Base-by-base conservation (phyloP, 2,888 invertebrate species). In the Erannis defoliaria region DNA sequence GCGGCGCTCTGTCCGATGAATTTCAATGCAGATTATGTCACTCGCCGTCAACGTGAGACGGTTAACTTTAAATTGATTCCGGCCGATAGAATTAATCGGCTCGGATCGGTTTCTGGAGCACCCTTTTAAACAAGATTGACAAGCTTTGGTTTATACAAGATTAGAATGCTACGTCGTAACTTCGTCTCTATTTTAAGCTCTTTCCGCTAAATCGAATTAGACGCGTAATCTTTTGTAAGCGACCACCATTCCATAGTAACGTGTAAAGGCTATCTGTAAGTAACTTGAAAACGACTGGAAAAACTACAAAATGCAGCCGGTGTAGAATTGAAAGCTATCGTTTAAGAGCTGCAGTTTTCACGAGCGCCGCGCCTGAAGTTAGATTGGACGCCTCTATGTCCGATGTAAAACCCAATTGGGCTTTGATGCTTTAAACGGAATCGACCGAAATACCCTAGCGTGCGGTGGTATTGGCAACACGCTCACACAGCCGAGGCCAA, bases 341-440 rank as follows among this genome's bases (percentile, higher is more conserved):
- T 54, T 68, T 64, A 61, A 50, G 67, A 64, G 64, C 66, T 62
- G 62, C 65, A 64, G 59, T 62, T 60, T 58, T 42, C 53, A 50
- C 62, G 75, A 65, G 64, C 57, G 68, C 64, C 55, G 58, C 70
- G 77, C 76, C 77, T 82, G 78, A 81, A 88, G 85, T 87, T 87
- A 85, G 86, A 88, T 89, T 87, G 89, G 83, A 84, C 84, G 82
- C 81, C 78, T 75, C 78, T 76, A 77, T 80, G 85, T 86, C 84
- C 81, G 81, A 88, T 89, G 88, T 88, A 86, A 89, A 88, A 88
- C 86, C 85, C 85, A 88, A 89, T 89, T 88, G 86, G 83, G 84
- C 87, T 88, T 86, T 86, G 87, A 88, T 86, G 88, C 84, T 88
- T 84, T 85, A 88, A 89, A 82, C 85, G 84, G 83, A 73, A 77